A percentile compares a stretch with the other conserved stretches of the same genome.
Conservation (phyloP, 2,888 invertebrate species). For the Hypena proboscidalis region DNA sequence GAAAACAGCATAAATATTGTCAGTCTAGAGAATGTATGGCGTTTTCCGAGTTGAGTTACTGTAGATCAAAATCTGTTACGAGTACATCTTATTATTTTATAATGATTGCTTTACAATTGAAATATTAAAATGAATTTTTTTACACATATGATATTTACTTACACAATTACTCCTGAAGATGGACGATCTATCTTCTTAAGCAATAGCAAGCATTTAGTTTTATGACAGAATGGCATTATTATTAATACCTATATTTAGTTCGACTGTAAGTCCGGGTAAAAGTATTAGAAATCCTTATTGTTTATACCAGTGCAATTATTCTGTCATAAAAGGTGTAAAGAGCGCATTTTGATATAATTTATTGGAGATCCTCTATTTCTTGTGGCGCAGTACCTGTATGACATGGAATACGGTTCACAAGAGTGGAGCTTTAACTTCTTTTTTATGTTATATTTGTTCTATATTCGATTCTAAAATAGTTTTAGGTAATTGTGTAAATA, state of each 20-base stretch:
- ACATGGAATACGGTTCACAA: constrained; percentile 65
- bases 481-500: constrained; percentile 73
- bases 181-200: constrained; percentile 33
- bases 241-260: constrained; percentile 43
- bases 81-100: constrained; percentile 52
- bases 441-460: constrained; percentile 39
- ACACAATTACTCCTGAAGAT: constrained; percentile 34
- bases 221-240: constrained; percentile 66
- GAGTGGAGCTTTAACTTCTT: constrained; percentile 66
- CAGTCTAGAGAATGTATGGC: constrained; percentile 38
- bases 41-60: constrained; percentile 47
- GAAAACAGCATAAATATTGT: constrained; percentile 34
- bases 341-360: constrained; percentile 61
- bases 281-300: constrained; percentile 50
- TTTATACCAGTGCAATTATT: constrained; percentile 57
- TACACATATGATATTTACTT: constrained; percentile 51
- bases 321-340: constrained; percentile 59
- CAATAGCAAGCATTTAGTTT: constrained; percentile 72
- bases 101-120: constrained; percentile 50
- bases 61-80: constrained; percentile 61
- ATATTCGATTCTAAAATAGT: constrained; percentile 43
- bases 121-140: constrained; percentile 47
- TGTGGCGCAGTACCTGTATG: constrained; percentile 66
- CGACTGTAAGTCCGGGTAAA: constrained; percentile 48
- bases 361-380: constrained; percentile 62